Evolutionary conservation across 2,797 vertebrate genomes (phyloP).

Genomic region (Chelidonichthys spinosus): DNA sequence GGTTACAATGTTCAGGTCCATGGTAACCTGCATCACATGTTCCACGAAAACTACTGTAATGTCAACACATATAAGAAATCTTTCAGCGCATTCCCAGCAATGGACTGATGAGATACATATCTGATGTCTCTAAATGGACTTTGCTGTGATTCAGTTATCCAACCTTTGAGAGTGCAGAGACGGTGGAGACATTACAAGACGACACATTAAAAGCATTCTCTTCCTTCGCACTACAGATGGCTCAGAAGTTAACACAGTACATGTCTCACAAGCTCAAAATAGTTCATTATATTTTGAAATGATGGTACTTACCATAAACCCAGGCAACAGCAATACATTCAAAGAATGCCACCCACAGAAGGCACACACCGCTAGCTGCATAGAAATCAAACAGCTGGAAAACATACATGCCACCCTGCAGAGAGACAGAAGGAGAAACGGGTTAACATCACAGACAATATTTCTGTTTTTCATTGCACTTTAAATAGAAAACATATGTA

Average conservation of each 20-base stretch:
- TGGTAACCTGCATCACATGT: neutral
- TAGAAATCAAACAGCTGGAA: conserved; percentile 99
- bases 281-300: neutral
- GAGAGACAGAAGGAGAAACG: neutral
- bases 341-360: conserved; percentile 99
- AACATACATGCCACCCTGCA: conserved; percentile 99
- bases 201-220: neutral
- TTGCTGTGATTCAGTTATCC: neutral
- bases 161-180: neutral
- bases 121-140: neutral
- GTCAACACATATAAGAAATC: neutral
- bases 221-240: neutral
- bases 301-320: conserved; percentile 94
- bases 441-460: neutral
- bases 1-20: neutral
- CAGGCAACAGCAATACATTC: conserved; percentile 99
- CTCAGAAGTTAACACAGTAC: neutral
- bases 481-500: neutral
- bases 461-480: neutral
- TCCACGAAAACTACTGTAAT: neutral
- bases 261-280: neutral
- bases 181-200: neutral
- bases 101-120: neutral
- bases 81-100: neutral
- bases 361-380: conserved; percentile 99